phyloP scores from a whole-genome alignment of 2,113 vertebrate species.

The Sorex araneus region DNA sequence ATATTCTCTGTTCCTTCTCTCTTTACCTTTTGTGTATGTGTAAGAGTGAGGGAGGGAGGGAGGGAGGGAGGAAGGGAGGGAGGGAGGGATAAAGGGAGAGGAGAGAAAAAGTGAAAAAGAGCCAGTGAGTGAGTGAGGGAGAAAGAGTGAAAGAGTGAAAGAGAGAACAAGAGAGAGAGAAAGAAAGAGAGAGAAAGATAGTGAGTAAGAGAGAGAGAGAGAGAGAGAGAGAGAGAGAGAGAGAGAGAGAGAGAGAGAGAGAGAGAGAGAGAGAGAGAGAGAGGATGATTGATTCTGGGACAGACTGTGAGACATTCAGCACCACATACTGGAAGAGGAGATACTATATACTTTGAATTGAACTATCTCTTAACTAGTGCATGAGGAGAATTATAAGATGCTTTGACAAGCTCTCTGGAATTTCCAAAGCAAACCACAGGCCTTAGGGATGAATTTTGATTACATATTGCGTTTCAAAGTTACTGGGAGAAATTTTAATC shows the following conservation, averaged over 20 bases:
- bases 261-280: not conserved
- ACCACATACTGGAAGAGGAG: slow-evolving; percentile 13
- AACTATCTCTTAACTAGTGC: slow-evolving; percentile 5
- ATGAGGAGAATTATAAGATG: slow-evolving; percentile 41
- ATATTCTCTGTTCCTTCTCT: not conserved
- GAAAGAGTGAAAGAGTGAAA: no score
- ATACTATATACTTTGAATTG: not conserved
- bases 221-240: not conserved
- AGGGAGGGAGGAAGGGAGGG: no score
- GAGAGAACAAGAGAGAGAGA: no score
- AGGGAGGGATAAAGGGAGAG: no score
- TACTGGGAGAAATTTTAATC: slow-evolving; percentile 57
- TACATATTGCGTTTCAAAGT: slow-evolving; percentile 68
- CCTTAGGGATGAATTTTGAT: slow-evolving; percentile 64
- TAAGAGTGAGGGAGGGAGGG: not conserved
- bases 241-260: not conserved
- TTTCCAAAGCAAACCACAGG: slow-evolving; percentile 59
- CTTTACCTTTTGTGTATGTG: not conserved
- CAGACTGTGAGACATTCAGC: not conserved
- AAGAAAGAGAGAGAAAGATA: not conserved
- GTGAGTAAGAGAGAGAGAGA: no score
- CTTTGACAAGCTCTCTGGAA: slow-evolving; percentile 10
- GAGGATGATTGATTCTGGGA: not conserved
- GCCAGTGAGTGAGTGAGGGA: no score
- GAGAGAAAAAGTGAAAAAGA: no score